Conservation (phyloP, 2,797 vertebrate species). For the Carcharodon carcharias region DNA sequence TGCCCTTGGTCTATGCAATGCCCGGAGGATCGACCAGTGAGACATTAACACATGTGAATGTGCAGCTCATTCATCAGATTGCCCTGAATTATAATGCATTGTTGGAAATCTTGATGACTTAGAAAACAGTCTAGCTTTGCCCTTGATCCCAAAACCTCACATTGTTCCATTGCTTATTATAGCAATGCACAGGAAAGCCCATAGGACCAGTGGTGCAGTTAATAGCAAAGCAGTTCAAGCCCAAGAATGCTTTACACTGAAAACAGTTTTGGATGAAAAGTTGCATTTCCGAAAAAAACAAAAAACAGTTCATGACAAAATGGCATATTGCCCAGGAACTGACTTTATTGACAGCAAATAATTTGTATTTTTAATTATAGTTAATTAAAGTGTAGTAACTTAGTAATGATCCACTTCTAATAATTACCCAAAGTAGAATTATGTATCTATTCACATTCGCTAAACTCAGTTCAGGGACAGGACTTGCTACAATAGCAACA, state of each 20-base stretch:
- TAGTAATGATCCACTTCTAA: background rate
- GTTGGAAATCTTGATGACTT: background rate
- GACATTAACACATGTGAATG: background rate
- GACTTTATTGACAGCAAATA: background rate
- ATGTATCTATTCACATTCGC: background rate
- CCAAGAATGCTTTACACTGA: background rate
- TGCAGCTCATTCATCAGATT: background rate
- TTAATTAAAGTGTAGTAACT: background rate
- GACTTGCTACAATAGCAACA: background rate
- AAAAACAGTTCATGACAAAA: constrained; percentile 15
- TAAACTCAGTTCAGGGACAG: background rate
- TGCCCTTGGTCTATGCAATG: background rate
- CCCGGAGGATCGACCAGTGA: background rate
- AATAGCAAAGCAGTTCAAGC: background rate
- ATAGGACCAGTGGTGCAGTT: background rate
- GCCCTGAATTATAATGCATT: background rate
- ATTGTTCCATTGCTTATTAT: constrained; percentile 30
- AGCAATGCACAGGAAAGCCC: constrained; percentile 19
- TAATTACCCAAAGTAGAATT: background rate
- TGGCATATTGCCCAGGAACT: background rate
- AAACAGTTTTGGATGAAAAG: constrained; percentile 24
- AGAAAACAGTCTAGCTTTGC: background rate
- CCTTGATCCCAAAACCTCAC: constrained; percentile 15
- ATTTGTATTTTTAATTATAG: background rate
- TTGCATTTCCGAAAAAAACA: background rate